Conservation (phyloP, 2,113 vertebrate species). For the Natator depressus region DNA sequence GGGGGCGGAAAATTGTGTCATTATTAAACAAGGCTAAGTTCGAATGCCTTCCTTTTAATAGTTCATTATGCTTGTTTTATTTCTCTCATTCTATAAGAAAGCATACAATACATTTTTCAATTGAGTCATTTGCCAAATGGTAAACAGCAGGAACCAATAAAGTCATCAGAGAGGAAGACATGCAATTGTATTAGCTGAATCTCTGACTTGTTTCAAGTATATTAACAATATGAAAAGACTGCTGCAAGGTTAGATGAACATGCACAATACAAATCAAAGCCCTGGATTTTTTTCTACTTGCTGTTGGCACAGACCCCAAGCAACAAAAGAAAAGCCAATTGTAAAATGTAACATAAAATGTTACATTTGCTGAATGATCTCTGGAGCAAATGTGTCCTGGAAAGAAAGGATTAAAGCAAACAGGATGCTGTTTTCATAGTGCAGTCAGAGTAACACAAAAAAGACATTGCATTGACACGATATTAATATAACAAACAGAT, state of each 20-base stretch:
- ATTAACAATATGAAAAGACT: neutral
- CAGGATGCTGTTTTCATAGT: neutral
- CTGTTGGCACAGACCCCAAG: neutral
- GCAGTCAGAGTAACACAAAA: neutral
- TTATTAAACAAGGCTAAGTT: neutral
- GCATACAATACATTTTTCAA: neutral
- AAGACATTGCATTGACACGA: neutral
- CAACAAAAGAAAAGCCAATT: neutral
- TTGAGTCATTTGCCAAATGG: neutral
- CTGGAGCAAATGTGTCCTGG: neutral
- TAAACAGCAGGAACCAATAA: neutral
- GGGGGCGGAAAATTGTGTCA: neutral
- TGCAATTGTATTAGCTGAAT: neutral
- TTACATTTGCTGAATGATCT: neutral
- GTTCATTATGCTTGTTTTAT: neutral
- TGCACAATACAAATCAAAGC: neutral
- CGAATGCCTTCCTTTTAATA: neutral
- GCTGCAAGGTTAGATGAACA: neutral
- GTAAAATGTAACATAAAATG: neutral
- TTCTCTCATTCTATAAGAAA: neutral
- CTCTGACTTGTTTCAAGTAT: neutral
- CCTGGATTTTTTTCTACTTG: neutral
- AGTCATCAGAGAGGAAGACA: neutral
- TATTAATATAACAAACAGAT: neutral
- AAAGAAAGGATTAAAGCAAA: slow-evolving; percentile 4